Conservation (phyloP, 1,140 invertebrate genomes). For the Scylla paramamosain region DNA sequence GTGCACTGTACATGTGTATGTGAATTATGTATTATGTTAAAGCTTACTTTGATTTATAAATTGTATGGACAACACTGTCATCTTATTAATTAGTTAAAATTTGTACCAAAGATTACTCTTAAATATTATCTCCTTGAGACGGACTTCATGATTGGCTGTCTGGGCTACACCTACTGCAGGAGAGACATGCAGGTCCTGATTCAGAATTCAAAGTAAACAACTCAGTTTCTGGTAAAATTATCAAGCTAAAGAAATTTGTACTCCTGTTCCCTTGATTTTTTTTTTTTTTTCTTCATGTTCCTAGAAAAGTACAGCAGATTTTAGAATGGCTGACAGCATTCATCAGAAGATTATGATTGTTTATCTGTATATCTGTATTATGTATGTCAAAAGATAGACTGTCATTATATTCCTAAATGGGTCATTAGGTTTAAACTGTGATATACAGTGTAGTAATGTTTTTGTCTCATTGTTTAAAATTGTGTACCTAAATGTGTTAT, state of each 20-base stretch:
- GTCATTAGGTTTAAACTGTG: conserved; percentile 73
- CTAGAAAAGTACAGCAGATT: not conserved
- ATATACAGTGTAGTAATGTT: conserved; percentile 69
- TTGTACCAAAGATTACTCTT: not conserved
- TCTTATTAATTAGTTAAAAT: not conserved
- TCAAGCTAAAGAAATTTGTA: not conserved
- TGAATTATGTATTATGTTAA: not conserved
- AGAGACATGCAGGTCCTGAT: not conserved
- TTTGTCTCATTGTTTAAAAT: conserved; percentile 48
- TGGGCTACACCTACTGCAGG: not conserved
- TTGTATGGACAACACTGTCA: not conserved
- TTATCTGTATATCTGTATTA: conserved; percentile 16
- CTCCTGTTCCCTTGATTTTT: not conserved
- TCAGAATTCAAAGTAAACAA: too few relatives aligned
- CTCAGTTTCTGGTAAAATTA: not conserved
- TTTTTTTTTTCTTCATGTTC: not conserved
- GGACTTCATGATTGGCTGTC: not conserved
- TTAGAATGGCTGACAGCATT: conserved; percentile 18
- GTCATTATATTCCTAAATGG: conserved; percentile 49
- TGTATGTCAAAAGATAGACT: conserved; percentile 31
- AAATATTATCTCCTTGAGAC: not conserved
- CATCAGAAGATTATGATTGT: conserved; percentile 8
- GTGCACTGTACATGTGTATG: not conserved
- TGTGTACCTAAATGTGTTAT: conserved; percentile 33
- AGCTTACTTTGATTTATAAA: not conserved